Base-by-base conservation (phyloP, 2,888 invertebrate species). In the Scaptomyza parva region DNA sequence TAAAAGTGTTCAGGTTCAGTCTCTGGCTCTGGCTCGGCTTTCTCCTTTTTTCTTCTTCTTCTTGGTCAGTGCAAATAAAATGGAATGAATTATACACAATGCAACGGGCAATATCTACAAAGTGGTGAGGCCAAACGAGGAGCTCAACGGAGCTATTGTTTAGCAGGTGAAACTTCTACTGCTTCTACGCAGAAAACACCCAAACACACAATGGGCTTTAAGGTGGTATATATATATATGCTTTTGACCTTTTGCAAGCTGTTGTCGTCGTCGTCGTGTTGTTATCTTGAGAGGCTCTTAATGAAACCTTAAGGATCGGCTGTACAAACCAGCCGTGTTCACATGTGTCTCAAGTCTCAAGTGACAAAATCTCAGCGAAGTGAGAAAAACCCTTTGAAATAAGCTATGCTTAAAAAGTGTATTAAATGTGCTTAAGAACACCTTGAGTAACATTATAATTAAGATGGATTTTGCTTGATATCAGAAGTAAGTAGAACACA, bases 51-150 rank as follows among this genome's bases (percentile, higher is more conserved):
- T n/a, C n/a, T n/a, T n/a, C n/a, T n/a, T n/a, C n/a, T 35, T 6
- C 14, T 37, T 51, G 71, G 74, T 62, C 59, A 74, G 70, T 55
- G 59, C 62, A 65, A 75, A 70, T 77, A 77, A 77, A 75, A 70
- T 54, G 74, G 59, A 57, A 73, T 75, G 71, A 70, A 74, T 74
- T 50, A 64, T 47, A 60, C 73, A 74, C 70, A 65, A 70, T 70
- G 71, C 50, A 53, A 6, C 28, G 3, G 57, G 54, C 58, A 41
- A 35, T 44, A 73, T 48, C 61, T 48, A 61, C 58, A 61, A 61
- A 61, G 58, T 35, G 61, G 58, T 35, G 61, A 18, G 47, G 33
- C 61, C 59, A 70, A 74, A n/a, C n/a, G n/a, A 63, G 61, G 66
- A 54, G 57, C 57, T 43, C 41, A 35, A 33, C 39, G 65, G n/a